Percentiles rank a stretch among this genome's conserved stretches.
phyloP scores from a whole-genome alignment of 2,797 vertebrate genomes.

The Phoebastria nigripes region DNA sequence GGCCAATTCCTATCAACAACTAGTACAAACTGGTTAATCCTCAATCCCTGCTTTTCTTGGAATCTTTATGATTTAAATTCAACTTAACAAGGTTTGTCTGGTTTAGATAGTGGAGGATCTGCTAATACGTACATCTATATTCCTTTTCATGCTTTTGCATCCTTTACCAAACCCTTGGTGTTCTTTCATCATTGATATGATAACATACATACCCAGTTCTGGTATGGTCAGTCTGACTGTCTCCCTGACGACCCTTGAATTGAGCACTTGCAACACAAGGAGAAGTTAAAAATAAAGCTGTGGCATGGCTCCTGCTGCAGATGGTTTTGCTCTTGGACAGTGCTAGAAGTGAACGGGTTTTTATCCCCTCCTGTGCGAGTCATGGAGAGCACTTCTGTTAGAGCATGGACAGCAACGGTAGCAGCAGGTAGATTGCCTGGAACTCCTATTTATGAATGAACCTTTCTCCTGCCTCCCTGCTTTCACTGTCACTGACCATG shows the following conservation, averaged over 20 bases:
- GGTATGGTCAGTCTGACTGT: neutral
- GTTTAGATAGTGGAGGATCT: neutral
- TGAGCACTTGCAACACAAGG: neutral
- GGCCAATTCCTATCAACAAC: rapidly evolving
- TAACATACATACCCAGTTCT: rapidly evolving
- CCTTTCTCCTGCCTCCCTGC: neutral
- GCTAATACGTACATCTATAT: rapidly evolving
- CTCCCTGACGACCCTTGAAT: neutral
- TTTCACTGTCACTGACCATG: neutral
- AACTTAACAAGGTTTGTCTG: neutral
- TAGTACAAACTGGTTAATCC: neutral
- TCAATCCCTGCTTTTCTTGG: neutral
- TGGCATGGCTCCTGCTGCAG: conserved; percentile 1
- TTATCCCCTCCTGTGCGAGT: neutral
- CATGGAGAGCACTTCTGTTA: neutral
- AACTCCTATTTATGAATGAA: neutral
- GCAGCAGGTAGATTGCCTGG: neutral
- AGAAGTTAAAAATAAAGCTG: neutral
- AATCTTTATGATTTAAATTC: neutral
- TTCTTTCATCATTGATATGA: rapidly evolving
- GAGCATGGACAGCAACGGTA: neutral
- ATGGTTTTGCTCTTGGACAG: conserved; percentile 21
- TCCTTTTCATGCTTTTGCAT: neutral
- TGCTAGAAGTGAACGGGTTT: neutral
- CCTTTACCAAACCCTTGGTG: neutral